Evolutionary conservation across 1,140 invertebrate genomes (phyloP), one percentile per base, ranked within the genome.

Genomic region (Drosophila biarmipes): DNA sequence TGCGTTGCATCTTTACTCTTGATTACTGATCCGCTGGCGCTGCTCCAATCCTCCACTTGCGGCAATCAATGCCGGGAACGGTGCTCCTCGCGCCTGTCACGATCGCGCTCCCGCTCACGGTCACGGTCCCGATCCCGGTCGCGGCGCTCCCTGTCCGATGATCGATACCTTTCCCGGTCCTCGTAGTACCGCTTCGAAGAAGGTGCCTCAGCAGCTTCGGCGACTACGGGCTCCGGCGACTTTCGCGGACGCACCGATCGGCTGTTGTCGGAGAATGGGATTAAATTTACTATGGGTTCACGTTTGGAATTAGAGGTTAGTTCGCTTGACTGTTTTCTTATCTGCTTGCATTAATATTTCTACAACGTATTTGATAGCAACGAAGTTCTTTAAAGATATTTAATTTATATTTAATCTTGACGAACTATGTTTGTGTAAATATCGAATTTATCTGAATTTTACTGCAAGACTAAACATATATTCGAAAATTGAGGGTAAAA

Each of bases 91-190:
- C 96, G 94, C 29, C 95, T 91, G 78, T 95, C 95, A 19, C 95
- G 92, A 79, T 95, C 95, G 12, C 95, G 93, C 76, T 95, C 94
- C 15, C 94, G 93, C 80, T 95, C 94, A 49, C 94, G 93, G 71
- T 95, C 94, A 45, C 94, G 93, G 75, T 96, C 95, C 14, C 95
- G 93, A 78, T 95, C 94, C 11, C 94, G 93, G 73, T 95, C 94
- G 42, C 94, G 93, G 75, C 95, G 93, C 81, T 96, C 95, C 61
- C 95, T 91, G 40, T 94, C 94, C 59, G 95, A 93, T 86, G 96
- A 95, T 80, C 96, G 94, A 93, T 96, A 96, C 69, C 96, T 93
- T 92, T 96, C 96, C 0, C 82, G 84, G 76, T 96, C 96, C 93
- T 97, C 96, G 93, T 96, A 97, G 71, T 96, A 94, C 92, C 95